phyloP scores from a whole-genome alignment of 2,888 invertebrate species.

The Eurytoma californica region DNA sequence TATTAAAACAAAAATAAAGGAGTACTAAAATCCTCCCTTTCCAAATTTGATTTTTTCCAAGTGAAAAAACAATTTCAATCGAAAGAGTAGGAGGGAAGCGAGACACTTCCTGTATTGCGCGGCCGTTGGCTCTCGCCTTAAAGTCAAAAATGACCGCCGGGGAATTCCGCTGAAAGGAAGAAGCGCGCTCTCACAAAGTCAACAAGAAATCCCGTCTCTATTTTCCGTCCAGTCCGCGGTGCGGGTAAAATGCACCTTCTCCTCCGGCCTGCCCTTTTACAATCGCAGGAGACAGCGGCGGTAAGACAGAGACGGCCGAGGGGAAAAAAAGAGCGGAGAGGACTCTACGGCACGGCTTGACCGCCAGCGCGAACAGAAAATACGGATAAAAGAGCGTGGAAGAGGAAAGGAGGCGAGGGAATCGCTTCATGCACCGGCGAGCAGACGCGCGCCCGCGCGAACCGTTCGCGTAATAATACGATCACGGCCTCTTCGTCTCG shows the following conservation, averaged over 20 bases:
- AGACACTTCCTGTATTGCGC: no score
- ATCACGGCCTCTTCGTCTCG: conserved; percentile 59
- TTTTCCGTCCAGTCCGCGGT: background rate
- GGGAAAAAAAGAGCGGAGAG: background rate
- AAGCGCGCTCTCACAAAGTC: background rate
- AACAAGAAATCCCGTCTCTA: background rate
- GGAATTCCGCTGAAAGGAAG: background rate
- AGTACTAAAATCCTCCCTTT: no score
- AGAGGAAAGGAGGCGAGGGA: conserved; percentile 22
- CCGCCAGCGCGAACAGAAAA: no score
- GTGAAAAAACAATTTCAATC: background rate
- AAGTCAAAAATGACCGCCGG: background rate
- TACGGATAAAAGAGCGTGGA: background rate
- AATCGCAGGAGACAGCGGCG: conserved; percentile 17
- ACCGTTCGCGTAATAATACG: conserved; percentile 67
- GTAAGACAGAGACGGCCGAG: background rate
- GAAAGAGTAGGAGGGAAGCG: no score
- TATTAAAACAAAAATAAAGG: no score
- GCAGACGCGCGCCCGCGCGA: conserved; percentile 60
- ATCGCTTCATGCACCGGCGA: conserved; percentile 68
- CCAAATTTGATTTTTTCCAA: background rate
- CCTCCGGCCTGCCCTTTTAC: conserved; percentile 15
- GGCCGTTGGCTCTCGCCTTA: no score
- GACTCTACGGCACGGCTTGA: no score
- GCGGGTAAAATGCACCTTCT: conserved; percentile 15